Conservation (phyloP, 2,113 vertebrate genomes). For the Chinchilla lanigera region DNA sequence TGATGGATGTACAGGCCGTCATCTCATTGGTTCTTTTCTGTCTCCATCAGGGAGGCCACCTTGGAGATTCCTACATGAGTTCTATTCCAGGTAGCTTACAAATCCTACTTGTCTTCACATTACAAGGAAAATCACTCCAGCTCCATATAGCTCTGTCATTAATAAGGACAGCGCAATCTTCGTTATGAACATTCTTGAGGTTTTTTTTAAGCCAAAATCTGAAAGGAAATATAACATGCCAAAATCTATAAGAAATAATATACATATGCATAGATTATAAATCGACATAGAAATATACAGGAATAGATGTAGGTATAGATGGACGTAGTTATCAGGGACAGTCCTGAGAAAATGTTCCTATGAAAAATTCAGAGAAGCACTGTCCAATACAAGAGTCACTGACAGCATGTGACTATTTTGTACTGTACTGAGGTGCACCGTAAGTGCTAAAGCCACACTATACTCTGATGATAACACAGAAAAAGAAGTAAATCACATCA, state of each 20-base stretch:
- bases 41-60: neutral
- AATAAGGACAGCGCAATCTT: slow-evolving; percentile 63
- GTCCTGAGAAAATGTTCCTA: neutral
- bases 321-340: neutral
- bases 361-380: neutral
- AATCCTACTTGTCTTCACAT: slow-evolving; percentile 32
- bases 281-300: neutral
- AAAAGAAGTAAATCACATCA: neutral
- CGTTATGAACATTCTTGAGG: neutral
- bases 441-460: neutral
- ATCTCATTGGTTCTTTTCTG: neutral
- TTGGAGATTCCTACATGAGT: neutral
- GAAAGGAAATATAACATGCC: neutral
- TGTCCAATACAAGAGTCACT: neutral
- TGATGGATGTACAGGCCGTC: neutral
- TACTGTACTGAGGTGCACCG: neutral
- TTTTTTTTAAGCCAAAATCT: slow-evolving; percentile 67
- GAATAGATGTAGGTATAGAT: neutral
- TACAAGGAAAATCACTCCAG: slow-evolving; percentile 65
- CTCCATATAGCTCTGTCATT: slow-evolving; percentile 55
- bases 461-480: neutral
- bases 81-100: slow-evolving; percentile 26
- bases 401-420: neutral
- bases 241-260: neutral
- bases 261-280: neutral